Evolutionary conservation across 2,797 vertebrate species (phyloP).

Genomic region (Carcharodon carcharias): DNA sequence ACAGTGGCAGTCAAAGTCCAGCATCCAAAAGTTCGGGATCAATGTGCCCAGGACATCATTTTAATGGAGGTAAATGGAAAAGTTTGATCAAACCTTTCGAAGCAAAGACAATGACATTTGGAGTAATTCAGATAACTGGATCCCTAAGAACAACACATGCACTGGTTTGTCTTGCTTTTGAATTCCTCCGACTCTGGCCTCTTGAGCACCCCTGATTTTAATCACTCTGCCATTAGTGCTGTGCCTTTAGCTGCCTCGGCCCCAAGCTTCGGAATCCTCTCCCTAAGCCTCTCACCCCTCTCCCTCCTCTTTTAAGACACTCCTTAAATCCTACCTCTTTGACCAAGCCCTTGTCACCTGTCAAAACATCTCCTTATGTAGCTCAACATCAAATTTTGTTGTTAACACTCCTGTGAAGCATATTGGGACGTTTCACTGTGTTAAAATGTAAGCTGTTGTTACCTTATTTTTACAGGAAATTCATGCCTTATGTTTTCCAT

Average conservation of each 20-base stretch:
- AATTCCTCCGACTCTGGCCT: neutral
- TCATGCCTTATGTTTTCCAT: neutral
- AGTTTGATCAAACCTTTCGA: neutral
- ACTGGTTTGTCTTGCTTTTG: neutral
- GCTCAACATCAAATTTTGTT: too few relatives aligned
- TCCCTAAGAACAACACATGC: neutral
- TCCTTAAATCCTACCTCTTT: too few relatives aligned
- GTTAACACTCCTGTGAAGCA: too few relatives aligned
- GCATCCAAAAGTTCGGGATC: slow-evolving; percentile 85
- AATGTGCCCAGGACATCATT: slow-evolving; percentile 84
- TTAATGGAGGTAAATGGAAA: slow-evolving; percentile 81
- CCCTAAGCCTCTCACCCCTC: too few relatives aligned
- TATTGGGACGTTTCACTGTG: too few relatives aligned
- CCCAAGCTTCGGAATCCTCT: too few relatives aligned
- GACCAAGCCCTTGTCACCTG: too few relatives aligned
- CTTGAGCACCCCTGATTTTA: neutral
- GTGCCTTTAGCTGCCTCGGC: neutral
- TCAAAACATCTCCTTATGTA: too few relatives aligned
- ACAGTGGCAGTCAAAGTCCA: slow-evolving; percentile 93
- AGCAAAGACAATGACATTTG: neutral
- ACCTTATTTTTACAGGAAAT: neutral
- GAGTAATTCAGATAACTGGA: neutral
- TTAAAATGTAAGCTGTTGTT: too few relatives aligned
- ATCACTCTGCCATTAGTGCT: neutral
- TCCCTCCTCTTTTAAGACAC: too few relatives aligned